Base-by-base conservation (phyloP, 2,888 invertebrate species). In the Meloe dianella region DNA sequence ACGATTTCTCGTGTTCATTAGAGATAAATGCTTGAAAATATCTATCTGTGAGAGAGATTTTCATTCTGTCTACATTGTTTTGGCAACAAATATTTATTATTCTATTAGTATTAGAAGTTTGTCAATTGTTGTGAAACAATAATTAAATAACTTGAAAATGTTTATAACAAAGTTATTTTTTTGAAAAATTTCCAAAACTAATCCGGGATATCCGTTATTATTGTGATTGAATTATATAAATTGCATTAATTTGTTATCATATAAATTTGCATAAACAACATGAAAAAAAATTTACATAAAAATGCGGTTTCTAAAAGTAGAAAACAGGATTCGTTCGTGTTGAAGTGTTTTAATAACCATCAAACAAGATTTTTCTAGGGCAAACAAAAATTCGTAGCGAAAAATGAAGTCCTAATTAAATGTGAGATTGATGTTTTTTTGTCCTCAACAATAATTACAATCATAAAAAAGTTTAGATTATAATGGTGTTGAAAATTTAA, bases 191-290 rank as follows among this genome's bases (percentile, higher is more conserved):
- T 12, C 30, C 27, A 58, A 58, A 58, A 29, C 20, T 30, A 58
- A 58, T 58, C 58, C n/a, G n/a, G 30, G 12, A 32, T 58, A 58
- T 58, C 30, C 58, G 58, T 29, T 32, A 58, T 35, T 29, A 58
- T 58, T 58, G 58, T 27, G 12, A 35, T 58, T 1, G 17, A 58
- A 58, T 58, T 58, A 62, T 62, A 67, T 67, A 61, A 67, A 67
- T 60, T 63, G 63, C 66, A 63, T 20, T 35, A 38, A 56, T 32
- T 60, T 67, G 62, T 65, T 65, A 64, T 56, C 57, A 54, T 17
- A n/a, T 32, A 14, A 17, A 67, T 67, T 67, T 61, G 64, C 67
- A 67, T 67, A 67, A 67, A 67, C 67, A 65, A 61, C 67, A 60
- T 60, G 27, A 27, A 51, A 27, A 20, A 35, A 41, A 59, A 67